These are phyloP conservation scores for Dryoscopus gambensis DNA, from an alignment of 2,113 vertebrate genomes.

Conservation along the genomic window DNA sequence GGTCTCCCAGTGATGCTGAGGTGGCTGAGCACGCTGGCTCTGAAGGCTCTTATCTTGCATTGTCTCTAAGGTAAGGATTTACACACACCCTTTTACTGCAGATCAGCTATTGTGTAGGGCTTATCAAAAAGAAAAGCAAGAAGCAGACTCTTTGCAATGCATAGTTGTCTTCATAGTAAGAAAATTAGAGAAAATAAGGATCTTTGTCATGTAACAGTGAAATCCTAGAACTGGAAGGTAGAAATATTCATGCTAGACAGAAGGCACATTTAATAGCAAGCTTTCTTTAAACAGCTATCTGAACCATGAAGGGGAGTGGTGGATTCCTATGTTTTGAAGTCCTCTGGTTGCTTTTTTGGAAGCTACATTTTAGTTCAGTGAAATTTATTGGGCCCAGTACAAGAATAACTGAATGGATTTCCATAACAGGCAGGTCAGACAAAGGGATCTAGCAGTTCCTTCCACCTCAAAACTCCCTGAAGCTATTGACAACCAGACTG, in stretches of 20 bases:
- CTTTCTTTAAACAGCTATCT: background rate
- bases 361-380: background rate
- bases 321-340: background rate
- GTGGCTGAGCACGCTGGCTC: background rate
- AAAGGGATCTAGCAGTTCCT: background rate
- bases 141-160: background rate
- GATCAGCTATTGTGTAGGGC: background rate
- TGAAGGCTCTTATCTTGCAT: background rate
- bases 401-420: background rate
- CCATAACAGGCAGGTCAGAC: background rate
- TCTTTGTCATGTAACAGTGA: background rate
- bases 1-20: background rate
- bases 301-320: background rate
- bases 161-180: background rate
- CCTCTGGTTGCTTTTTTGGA: background rate
- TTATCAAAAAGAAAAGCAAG: background rate
- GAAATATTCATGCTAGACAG: background rate
- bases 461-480: background rate
- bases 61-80: background rate
- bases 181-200: background rate
- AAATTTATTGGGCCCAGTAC: background rate
- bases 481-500: background rate
- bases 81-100: background rate
- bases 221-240: background rate
- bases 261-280: background rate